These are phyloP conservation scores for Tethea ocularis DNA, from an alignment of 2,888 invertebrate species.

Conservation along the genomic window DNA sequence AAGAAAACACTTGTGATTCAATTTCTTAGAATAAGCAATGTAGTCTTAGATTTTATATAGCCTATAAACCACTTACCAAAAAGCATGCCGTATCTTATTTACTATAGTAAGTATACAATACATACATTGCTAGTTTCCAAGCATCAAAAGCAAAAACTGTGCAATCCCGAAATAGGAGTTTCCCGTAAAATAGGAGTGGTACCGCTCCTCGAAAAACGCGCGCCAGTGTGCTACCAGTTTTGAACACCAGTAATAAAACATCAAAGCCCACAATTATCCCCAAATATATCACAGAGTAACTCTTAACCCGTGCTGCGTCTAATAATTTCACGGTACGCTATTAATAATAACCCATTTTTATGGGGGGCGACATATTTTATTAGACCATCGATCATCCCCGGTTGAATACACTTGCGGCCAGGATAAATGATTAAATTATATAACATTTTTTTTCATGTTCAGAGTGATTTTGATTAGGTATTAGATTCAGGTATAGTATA, in stretches of 20 bases:
- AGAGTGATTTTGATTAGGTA: no score
- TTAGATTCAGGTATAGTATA: no score
- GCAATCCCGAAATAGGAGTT: background rate
- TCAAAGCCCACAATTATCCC: constrained; percentile 34
- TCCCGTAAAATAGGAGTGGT: background rate
- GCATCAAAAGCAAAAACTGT: no score
- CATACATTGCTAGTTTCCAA: no score
- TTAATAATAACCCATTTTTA: constrained; percentile 61
- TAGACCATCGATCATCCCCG: constrained; percentile 47
- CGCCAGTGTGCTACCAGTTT: constrained; percentile 13
- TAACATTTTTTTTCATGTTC: no score
- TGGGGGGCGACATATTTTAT: constrained; percentile 56
- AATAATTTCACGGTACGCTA: constrained; percentile 54
- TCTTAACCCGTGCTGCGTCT: constrained; percentile 43
- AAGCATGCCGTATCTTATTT: no score
- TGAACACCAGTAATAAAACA: constrained; percentile 28
- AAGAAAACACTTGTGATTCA: no score
- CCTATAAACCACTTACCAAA: no score
- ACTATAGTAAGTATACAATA: no score
- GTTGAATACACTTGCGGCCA: constrained; percentile 38
- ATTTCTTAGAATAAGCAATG: no score
- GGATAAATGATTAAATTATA: constrained; percentile 18
- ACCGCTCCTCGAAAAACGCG: background rate
- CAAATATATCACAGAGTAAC: constrained; percentile 43
- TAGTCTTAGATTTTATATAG: no score